These are phyloP conservation scores for Phalacrocorax carbo DNA, from an alignment of 2,113 vertebrate species.

Conservation along the genomic window DNA sequence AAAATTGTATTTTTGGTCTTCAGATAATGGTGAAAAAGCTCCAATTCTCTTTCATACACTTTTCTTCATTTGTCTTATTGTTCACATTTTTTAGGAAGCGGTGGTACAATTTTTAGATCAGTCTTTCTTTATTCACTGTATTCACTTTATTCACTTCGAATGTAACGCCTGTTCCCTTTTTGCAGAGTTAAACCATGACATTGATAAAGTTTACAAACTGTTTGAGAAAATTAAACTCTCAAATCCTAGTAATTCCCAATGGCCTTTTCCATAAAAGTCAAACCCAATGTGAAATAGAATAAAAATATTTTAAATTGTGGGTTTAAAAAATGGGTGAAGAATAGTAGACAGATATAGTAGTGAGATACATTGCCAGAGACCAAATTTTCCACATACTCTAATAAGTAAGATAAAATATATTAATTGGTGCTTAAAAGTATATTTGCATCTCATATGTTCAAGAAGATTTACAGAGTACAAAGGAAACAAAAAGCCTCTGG, in stretches of 20 bases:
- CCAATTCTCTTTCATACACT: neutral
- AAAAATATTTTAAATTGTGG: neutral
- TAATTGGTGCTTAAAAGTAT: neutral
- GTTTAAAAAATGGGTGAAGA: neutral
- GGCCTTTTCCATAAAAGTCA: neutral
- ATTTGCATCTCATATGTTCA: neutral
- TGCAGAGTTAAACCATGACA: too few species aligned
- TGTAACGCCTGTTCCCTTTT: neutral
- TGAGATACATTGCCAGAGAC: neutral
- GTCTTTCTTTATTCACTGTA: neutral
- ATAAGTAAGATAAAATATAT: neutral
- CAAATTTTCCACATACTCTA: neutral
- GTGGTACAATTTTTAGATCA: neutral
- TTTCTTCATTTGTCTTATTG: neutral
- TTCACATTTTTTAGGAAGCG: neutral
- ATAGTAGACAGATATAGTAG: neutral
- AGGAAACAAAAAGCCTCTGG: neutral
- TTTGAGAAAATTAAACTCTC: neutral
- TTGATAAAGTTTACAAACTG: neutral
- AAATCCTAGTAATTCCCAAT: neutral
- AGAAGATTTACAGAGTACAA: neutral
- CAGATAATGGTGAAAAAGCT: neutral
- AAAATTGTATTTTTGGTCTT: neutral
- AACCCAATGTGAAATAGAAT: neutral
- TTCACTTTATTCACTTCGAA: neutral